Percentiles rank a stretch among this genome's conserved stretches.
Evolutionary conservation across 23 tunicate genomes (phyloP).

Genomic region (Botrylloides violaceus): DNA sequence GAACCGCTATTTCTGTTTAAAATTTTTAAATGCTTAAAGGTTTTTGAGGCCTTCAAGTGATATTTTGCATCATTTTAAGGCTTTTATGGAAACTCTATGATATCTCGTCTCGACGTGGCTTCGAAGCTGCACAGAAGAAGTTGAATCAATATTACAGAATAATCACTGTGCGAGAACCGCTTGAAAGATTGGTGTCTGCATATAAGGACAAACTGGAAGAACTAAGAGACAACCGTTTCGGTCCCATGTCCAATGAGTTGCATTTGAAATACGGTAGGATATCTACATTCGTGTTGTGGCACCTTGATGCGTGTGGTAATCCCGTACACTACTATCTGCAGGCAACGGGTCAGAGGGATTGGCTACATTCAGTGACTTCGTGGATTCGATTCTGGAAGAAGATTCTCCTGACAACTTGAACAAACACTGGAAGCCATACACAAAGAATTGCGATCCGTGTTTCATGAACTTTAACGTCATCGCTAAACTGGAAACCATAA

Average conservation of each 20-base stretch:
- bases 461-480: not conserved
- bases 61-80: too few relatives aligned
- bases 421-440: constrained; percentile 6
- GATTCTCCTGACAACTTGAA: not conserved
- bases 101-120: too few relatives aligned
- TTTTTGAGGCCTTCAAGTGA: too few relatives aligned
- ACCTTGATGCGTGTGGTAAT: too few relatives aligned
- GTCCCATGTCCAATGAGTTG: not conserved
- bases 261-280: not conserved
- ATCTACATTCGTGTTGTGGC: too few relatives aligned
- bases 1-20: too few relatives aligned
- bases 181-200: not conserved
- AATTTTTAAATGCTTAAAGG: too few relatives aligned
- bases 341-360: not conserved
- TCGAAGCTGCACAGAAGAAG: not conserved
- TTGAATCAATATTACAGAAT: not conserved
- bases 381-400: not conserved
- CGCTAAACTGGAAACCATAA: constrained; percentile 12
- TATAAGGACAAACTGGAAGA: not conserved
- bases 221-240: not conserved
- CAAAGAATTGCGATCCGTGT: constrained; percentile 6
- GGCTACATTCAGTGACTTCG: constrained; percentile 2
- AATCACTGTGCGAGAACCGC: not conserved
- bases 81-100: too few relatives aligned
- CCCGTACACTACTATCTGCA: too few relatives aligned